Base-by-base conservation (phyloP, 30 jellyfish, hydroid and myxozoan species). In the Sanderia malayensis region DNA sequence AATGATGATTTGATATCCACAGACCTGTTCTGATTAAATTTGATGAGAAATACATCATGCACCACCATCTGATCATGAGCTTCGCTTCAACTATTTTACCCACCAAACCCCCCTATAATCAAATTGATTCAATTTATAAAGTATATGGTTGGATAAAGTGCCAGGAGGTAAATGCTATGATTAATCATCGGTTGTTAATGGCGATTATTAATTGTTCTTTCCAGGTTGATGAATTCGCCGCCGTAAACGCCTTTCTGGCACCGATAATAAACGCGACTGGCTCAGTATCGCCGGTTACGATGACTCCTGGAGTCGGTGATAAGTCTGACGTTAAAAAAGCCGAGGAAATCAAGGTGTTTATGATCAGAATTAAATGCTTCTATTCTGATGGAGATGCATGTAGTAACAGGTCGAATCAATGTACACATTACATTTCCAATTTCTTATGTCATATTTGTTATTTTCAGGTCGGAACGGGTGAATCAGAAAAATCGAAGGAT, bases 171-270 rank as follows among this genome's bases (percentile, higher is more conserved):
- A n/a, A n/a, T n/a, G n/a, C n/a, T n/a, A n/a, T n/a, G n/a, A n/a
- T n/a, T n/a, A n/a, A n/a, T n/a, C n/a, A n/a, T n/a, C n/a, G n/a
- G n/a, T n/a, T n/a, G n/a, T n/a, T n/a, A n/a, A n/a, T n/a, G n/a
- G n/a, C n/a, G n/a, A n/a, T n/a, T n/a, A n/a, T n/a, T n/a, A n/a
- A n/a, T n/a, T n/a, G n/a, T n/a, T n/a, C n/a, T n/a, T 25, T 45
- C 1, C 26, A 92, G 98, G 98, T 92, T 1, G 98, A 92, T 47
- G 98, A 92, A 61, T 92, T 75, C 57, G 80, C 96, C 17, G 78
- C 95, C 37, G 91, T 92, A 21, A 92, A 92, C 85, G 70, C 94
- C 1, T 92, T 92, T 69, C 37, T 92, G 4, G 96, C 74, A 58
- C 31, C 83, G 19, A 76, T 85, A 18, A 57, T 92, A 15, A 59